Evolutionary conservation across 2,797 vertebrate species (phyloP), one percentile per base, ranked within the genome.

Genomic region (Cossypha heuglini): DNA sequence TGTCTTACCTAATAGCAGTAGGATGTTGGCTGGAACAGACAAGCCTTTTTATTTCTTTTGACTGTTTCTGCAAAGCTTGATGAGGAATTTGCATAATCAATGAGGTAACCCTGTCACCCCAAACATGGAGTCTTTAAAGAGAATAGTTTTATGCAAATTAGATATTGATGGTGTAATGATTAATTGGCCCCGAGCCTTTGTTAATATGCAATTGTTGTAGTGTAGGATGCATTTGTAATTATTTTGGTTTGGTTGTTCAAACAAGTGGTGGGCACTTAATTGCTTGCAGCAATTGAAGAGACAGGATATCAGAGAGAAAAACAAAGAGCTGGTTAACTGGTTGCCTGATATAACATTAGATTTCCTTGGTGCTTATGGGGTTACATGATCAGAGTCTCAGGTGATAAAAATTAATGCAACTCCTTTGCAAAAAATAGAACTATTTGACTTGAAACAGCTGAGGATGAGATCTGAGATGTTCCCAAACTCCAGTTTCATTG

Each of bases 71-170:
- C 98, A 98, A 98, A 98, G 98, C 98, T 98, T 98, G 98, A 99
- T 98, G 98, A 96, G 94, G 97, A 97, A 99, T 99, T 99, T 99
- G 97, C 99, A 99, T 99, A 99, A 99, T 99, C 99, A 98, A 99
- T 99, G 98, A 99, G 97, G 98, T 98, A 98, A 98, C 98, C 98
- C 98, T 98, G 98, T 99, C 99, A 99, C 98, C 98, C 98, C 98
- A 99, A 98, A 99, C 98, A 97, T 97, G 97, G 98, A 98, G 98
- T 98, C 98, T 98, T 99, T 99, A 99, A 99, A 98, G 98, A 97
- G 98, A 99, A 99, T 98, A 98, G 99, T 98, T 99, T 99, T 99
- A 99, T 99, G 99, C 98, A 99, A 99, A 99, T 99, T 98, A 99
- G 98, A 98, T 99, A 99, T 99, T 98, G 99, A 99, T 98, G 98